phyloP scores from a whole-genome alignment of 2,113 vertebrate genomes.

The Lipophrys pholis region DNA sequence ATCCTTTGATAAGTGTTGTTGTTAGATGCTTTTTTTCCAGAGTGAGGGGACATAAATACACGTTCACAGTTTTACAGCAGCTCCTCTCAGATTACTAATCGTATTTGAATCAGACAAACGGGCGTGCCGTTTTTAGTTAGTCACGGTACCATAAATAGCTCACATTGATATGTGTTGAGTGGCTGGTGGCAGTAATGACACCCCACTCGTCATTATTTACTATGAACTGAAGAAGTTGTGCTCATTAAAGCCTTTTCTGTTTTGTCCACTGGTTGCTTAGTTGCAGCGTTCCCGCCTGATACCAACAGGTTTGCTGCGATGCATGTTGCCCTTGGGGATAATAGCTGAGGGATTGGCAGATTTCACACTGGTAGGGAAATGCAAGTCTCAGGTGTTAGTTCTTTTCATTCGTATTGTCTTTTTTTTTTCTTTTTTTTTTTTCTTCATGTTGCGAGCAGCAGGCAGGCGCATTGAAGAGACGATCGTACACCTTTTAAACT shows the following conservation, averaged over 20 bases:
- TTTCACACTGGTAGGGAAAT: slow-evolving; percentile 29
- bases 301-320: slow-evolving; percentile 25
- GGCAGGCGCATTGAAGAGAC: slow-evolving; percentile 28
- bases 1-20: slow-evolving; percentile 23
- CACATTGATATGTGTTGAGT: slow-evolving; percentile 31
- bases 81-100: slow-evolving; percentile 39
- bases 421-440: slow-evolving; percentile 5
- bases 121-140: slow-evolving; percentile 25
- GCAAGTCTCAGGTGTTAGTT: background rate
- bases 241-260: slow-evolving; percentile 29
- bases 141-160: slow-evolving; percentile 30
- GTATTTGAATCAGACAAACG: slow-evolving; percentile 54
- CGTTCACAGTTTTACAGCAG: slow-evolving; percentile 7
- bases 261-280: slow-evolving; percentile 47
- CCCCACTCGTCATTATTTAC: slow-evolving; percentile 26
- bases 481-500: slow-evolving; percentile 27
- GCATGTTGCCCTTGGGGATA: slow-evolving; percentile 9
- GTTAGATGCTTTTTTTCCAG: slow-evolving; percentile 8
- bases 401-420: slow-evolving; percentile 18
- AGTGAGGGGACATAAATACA: slow-evolving; percentile 1
- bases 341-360: slow-evolving; percentile 25
- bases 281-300: slow-evolving; percentile 46
- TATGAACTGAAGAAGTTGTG: slow-evolving; percentile 31
- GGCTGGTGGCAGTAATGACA: slow-evolving; percentile 3
- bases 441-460: background rate